Evolutionary conservation across 1,140 invertebrate species (phyloP).

Genomic region (Campodea augens): DNA sequence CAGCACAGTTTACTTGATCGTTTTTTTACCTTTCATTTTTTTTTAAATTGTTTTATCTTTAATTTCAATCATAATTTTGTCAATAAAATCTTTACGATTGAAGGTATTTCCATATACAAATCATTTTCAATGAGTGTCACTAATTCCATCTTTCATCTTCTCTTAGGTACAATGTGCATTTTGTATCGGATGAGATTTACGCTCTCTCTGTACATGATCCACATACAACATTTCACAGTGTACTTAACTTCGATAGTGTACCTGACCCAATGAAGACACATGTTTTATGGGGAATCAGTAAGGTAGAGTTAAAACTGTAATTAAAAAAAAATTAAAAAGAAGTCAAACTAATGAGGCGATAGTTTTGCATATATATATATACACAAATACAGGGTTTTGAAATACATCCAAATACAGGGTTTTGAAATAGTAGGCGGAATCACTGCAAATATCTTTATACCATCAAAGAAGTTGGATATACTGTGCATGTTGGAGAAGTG

Average conservation of each 20-base stretch:
- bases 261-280: constrained; percentile 16
- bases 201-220: constrained; percentile 15
- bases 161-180: constrained; percentile 17
- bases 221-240: constrained; percentile 13
- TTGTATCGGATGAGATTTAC: constrained; percentile 18
- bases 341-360: too few species aligned
- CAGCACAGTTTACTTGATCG: neutral
- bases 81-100: neutral
- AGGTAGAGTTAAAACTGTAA: too few species aligned
- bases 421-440: too few species aligned
- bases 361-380: too few species aligned
- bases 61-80: neutral
- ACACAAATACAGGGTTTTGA: too few species aligned
- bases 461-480: too few species aligned
- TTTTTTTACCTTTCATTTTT: neutral
- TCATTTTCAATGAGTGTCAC: neutral
- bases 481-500: too few species aligned
- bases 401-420: too few species aligned
- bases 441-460: too few species aligned
- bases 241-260: constrained; percentile 13
- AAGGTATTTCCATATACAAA: neutral
- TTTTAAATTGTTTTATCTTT: neutral
- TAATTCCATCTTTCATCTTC: neutral
- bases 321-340: too few species aligned
- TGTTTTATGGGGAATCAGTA: constrained; percentile 18